Evolutionary conservation across 2,888 invertebrate species (phyloP).

Genomic region (Ectobius pallidus): DNA sequence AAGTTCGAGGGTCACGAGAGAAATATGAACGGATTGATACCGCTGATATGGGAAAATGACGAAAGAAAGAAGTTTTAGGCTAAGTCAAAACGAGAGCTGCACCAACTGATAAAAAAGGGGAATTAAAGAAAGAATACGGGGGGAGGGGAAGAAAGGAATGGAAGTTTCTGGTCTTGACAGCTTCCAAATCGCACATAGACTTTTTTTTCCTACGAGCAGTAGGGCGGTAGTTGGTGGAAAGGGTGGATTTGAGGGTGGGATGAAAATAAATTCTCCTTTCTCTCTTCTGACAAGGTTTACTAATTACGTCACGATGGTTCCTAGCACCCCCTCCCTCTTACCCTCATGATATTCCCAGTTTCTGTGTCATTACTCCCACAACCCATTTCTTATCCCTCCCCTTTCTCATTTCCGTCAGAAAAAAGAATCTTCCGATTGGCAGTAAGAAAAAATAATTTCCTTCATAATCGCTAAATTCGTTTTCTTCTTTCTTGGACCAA

Average conservation of each 20-base stretch:
- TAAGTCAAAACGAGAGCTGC: slow-evolving; percentile 15
- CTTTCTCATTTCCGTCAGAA: slow-evolving; percentile 40
- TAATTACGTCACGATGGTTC: slow-evolving; percentile 38
- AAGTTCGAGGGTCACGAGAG: background rate
- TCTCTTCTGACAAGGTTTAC: slow-evolving; percentile 40
- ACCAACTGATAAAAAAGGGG: slow-evolving; percentile 28
- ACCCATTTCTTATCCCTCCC: slow-evolving; percentile 32
- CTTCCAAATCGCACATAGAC: slow-evolving; percentile 39
- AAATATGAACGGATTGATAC: slow-evolving; percentile 6
- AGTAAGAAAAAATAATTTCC: slow-evolving; percentile 38
- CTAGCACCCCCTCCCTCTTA: slow-evolving; percentile 15
- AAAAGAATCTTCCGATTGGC: slow-evolving; percentile 38
- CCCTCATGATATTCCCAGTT: slow-evolving; percentile 29
- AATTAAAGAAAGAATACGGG: slow-evolving; percentile 28
- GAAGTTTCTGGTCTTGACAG: slow-evolving; percentile 42
- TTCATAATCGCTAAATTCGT: slow-evolving; percentile 39
- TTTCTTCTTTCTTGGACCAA: slow-evolving; percentile 9
- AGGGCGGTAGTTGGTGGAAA: slow-evolving; percentile 2
- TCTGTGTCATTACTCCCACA: slow-evolving; percentile 37
- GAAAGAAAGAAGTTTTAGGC: background rate
- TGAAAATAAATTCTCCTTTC: slow-evolving; percentile 39
- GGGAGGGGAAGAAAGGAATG: slow-evolving; percentile 22
- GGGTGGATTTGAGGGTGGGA: slow-evolving; percentile 15
- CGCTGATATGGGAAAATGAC: background rate
- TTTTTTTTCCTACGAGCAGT: slow-evolving; percentile 8